These are phyloP conservation scores for Carpatolechia fugitivella DNA, from an alignment of 2,888 invertebrate species.

Conservation along the genomic window DNA sequence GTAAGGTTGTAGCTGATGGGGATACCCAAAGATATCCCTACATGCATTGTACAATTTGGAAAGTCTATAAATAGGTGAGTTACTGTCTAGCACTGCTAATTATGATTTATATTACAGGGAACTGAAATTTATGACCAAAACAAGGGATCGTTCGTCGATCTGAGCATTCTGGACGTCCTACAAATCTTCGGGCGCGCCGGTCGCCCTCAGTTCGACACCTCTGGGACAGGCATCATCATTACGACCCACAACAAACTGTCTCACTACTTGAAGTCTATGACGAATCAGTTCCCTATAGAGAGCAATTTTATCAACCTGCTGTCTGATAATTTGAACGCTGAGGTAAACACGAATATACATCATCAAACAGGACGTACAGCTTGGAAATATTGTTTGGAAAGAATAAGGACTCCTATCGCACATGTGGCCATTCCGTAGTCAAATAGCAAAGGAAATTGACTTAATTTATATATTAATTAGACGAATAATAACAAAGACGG, in stretches of 20 bases:
- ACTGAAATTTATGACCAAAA: conserved; percentile 99
- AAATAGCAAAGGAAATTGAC: too few relatives aligned
- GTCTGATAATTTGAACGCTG: conserved; percentile 98
- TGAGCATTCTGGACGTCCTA: conserved; percentile 97
- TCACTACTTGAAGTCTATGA: conserved; percentile 95
- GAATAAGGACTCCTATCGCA: too few relatives aligned
- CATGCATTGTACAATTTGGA: too few relatives aligned
- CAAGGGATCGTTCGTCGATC: conserved; percentile 94
- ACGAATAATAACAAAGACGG: too few relatives aligned
- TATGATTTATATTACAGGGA: conserved; percentile 77
- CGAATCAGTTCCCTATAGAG: conserved; percentile 98
- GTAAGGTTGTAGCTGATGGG: too few relatives aligned
- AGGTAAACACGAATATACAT: too few relatives aligned
- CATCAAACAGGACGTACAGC: too few relatives aligned
- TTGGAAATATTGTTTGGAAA: too few relatives aligned
- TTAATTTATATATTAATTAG: too few relatives aligned
- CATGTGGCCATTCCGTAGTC: too few relatives aligned
- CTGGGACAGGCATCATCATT: conserved; percentile 97
- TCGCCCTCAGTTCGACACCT: conserved; percentile 97
- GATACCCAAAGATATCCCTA: too few relatives aligned
- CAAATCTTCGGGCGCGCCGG: conserved; percentile 99
- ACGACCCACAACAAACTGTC: conserved; percentile 94
- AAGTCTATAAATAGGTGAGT: too few relatives aligned
- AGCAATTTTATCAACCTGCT: conserved; percentile 95
- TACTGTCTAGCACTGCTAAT: not conserved